phyloP scores from a whole-genome alignment of 2,888 invertebrate species.

The Tachina lurida region DNA sequence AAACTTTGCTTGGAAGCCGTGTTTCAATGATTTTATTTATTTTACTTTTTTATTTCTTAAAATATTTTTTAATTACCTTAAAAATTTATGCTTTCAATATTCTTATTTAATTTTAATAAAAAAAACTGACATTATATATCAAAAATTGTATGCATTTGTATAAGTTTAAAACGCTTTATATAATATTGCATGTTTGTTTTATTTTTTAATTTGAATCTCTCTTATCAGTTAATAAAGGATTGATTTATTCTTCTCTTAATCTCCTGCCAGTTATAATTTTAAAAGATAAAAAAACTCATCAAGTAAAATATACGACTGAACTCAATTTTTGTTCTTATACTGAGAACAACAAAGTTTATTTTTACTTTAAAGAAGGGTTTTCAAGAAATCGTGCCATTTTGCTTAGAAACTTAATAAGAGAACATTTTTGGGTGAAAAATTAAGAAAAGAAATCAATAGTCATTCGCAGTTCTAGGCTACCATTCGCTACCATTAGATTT shows the following conservation, averaged over 20 bases:
- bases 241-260: slow-evolving; percentile 28
- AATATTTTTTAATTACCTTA: slow-evolving; percentile 24
- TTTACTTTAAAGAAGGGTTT: slow-evolving; percentile 37
- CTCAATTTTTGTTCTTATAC: slow-evolving; percentile 49
- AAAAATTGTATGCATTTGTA: slow-evolving; percentile 37
- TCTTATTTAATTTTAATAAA: slow-evolving; percentile 11
- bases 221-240: slow-evolving; percentile 56
- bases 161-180: slow-evolving; percentile 52
- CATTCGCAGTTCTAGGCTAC: slow-evolving; percentile 11
- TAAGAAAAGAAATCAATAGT: slow-evolving; percentile 36
- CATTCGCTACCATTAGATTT: slow-evolving; percentile 40
- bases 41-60: slow-evolving; percentile 36
- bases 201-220: slow-evolving; percentile 50
- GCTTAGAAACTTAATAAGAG: slow-evolving; percentile 44
- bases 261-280: slow-evolving; percentile 24
- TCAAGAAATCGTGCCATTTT: slow-evolving; percentile 57
- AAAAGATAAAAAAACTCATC: slow-evolving; percentile 34
- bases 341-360: slow-evolving; percentile 38
- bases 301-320: slow-evolving; percentile 61
- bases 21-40: slow-evolving; percentile 44
- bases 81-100: slow-evolving; percentile 23
- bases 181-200: slow-evolving; percentile 18
- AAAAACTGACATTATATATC: slow-evolving; percentile 61
- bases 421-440: slow-evolving; percentile 53
- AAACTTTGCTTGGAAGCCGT: slow-evolving; percentile 65